Evolutionary conservation across 2,888 invertebrate species (phyloP).

Genomic region (Heteromyza rotundicornis): DNA sequence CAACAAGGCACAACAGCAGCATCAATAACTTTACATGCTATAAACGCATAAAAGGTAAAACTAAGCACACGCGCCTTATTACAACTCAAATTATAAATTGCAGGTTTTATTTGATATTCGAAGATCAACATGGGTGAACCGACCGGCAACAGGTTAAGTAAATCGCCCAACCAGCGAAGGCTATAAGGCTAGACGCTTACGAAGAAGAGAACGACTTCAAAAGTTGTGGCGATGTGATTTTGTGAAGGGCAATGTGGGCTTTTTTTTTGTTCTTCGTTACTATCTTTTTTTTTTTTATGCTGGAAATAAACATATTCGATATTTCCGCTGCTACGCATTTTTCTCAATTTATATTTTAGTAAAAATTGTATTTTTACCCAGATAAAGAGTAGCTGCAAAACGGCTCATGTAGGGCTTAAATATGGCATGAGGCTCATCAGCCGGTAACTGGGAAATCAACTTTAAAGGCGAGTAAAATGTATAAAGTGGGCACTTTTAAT

Average conservation of each 20-base stretch:
- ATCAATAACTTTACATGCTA: too few relatives aligned
- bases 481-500: background rate
- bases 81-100: constrained; percentile 5
- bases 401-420: constrained; percentile 1
- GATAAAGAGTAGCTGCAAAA: background rate
- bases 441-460: background rate
- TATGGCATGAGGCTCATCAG: background rate
- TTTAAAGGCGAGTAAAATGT: background rate
- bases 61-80: background rate
- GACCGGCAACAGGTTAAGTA: too few relatives aligned
- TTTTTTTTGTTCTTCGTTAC: background rate
- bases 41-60: too few relatives aligned
- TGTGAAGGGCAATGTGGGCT: background rate
- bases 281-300: too few relatives aligned
- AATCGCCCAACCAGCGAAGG: background rate
- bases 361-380: background rate
- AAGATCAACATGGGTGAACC: background rate
- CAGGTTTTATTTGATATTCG: constrained; percentile 2
- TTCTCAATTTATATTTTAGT: background rate
- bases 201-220: too few relatives aligned
- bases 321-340: too few relatives aligned
- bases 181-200: background rate
- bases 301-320: too few relatives aligned
- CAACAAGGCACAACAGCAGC: background rate
- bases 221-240: too few relatives aligned